Base-by-base conservation (phyloP, 2,888 invertebrate genomes). In the Harpagoxenus sublaevis region DNA sequence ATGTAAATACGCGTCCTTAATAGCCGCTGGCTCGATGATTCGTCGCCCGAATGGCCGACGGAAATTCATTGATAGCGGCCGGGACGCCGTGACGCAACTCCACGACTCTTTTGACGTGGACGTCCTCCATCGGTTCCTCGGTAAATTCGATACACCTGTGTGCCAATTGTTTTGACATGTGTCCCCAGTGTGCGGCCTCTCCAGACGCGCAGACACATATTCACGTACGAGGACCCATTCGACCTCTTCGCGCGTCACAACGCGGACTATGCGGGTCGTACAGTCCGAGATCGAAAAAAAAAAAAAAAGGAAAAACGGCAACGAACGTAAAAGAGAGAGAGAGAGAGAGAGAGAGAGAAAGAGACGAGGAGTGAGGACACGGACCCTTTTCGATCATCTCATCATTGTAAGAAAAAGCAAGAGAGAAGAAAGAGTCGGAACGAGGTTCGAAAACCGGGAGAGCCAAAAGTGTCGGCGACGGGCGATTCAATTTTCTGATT, bases 111-210 rank as follows among this genome's bases (percentile, higher is more conserved):
- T 90, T 83, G 57, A 71, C 71, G 71, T 60, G 87, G 87, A 70
- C 81, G 87, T 85, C 63, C 65, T 84, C 88, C 84, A 77, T 84
- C 89, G 88, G 85, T 86, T 88, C 87, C 84, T 86, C 89, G 88
- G 86, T 91, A 91, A 91, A 91, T 91, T 91, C 91, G 90, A 91
- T 91, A 91, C 91, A 94, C 94, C 94, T 94, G 94, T 93, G 93
- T 92, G 91, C 92, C 93, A 92, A 94, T 94, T 94, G 94, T 94
- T 94, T 94, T 94, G 94, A 94, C 94, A 94, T 94, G 93, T 94
- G 94, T 94, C 92, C 89, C 92, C 90, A 93, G 94, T 94, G 94
- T 94, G 18, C 60, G 74, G 82, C 63, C 85, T 86, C 70, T 71
- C 62, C 71, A 48, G 82, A 74, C 82, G 42, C 82, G 60, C 81